Percentiles rank a stretch among this genome's conserved stretches.
Conservation (phyloP, 2,888 invertebrate genomes). For the Mystacides longicornis region DNA sequence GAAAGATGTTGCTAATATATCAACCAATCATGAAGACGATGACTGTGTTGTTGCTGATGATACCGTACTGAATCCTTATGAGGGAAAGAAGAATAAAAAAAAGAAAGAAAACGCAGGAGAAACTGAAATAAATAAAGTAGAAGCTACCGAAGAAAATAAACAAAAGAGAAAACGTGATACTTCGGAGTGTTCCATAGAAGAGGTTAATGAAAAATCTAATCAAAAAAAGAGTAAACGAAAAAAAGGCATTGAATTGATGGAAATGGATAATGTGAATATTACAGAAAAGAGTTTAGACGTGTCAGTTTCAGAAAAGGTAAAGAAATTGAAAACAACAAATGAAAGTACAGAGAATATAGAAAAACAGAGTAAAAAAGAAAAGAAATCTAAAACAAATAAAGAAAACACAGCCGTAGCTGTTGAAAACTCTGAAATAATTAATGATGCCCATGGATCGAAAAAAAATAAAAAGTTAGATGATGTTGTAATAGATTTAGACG, state of each 20-base stretch:
- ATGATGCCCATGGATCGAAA: not conserved
- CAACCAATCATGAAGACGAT: no score
- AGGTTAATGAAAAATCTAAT: not conserved
- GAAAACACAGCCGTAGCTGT: not conserved
- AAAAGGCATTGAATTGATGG: not conserved
- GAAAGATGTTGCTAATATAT: not conserved
- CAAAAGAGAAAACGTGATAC: no score
- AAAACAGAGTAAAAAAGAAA: not conserved
- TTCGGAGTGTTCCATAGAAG: no score
- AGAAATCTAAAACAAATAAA: not conserved
- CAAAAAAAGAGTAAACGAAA: not conserved
- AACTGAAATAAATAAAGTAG: conserved; percentile 4
- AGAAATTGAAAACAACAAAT: not conserved
- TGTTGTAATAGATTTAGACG: no score
- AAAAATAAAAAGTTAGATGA: not conserved
- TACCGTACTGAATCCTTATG: no score
- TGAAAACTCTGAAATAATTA: not conserved
- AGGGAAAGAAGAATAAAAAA: conserved; percentile 18
- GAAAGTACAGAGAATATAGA: not conserved
- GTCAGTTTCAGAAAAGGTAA: not conserved
- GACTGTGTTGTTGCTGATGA: no score
- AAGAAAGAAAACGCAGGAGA: conserved; percentile 17
- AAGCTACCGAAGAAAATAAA: no score
- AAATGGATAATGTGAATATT: not conserved
- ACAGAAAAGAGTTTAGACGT: not conserved